Base-by-base conservation (phyloP, 2,888 invertebrate genomes). In the Leucoma salicis region DNA sequence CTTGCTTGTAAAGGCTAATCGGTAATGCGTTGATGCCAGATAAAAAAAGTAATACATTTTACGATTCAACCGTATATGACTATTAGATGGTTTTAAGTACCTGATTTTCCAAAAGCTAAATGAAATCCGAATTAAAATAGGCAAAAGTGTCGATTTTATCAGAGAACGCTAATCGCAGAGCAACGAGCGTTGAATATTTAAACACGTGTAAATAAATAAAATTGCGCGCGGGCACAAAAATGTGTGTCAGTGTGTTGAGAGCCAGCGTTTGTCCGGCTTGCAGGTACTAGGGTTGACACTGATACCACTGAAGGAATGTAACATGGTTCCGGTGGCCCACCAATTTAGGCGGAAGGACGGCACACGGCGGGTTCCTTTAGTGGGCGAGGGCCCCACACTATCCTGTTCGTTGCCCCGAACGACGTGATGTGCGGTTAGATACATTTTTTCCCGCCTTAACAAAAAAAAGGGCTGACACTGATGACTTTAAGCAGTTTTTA, bases 241-340 rank as follows among this genome's bases (percentile, higher is more conserved):
- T 84, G 79, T 84, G 62, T 80, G 84, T 82, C 70, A 85, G 83
- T 85, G 62, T 82, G 85, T 73, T 82, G 78, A 68, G 66, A 58
- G 61, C 43, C 54, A 44, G 43, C 49, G 51, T 46, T 53, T 54
- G 61, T 66, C 65, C 70, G 66, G 69, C 56, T 63, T 44, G 35
- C 51, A 51, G 55, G 53, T 54, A 53, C 49, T 61, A 70, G 63
- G 63, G 57, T 47, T 59, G 58, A 15, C 49, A 28, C 38, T 25
- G 32, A 21, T n/a, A n/a, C n/a, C n/a, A n/a, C n/a, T n/a, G n/a
- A n/a, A n/a, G n/a, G n/a, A n/a, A n/a, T n/a, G n/a, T n/a, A n/a
- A n/a, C n/a, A n/a, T n/a, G n/a, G n/a, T n/a, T n/a, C n/a, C n/a
- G n/a, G n/a, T n/a, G n/a, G n/a, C n/a, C n/a, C n/a, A n/a, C n/a